Conservation (phyloP, 2,797 vertebrate species). For the Falco berigora region DNA sequence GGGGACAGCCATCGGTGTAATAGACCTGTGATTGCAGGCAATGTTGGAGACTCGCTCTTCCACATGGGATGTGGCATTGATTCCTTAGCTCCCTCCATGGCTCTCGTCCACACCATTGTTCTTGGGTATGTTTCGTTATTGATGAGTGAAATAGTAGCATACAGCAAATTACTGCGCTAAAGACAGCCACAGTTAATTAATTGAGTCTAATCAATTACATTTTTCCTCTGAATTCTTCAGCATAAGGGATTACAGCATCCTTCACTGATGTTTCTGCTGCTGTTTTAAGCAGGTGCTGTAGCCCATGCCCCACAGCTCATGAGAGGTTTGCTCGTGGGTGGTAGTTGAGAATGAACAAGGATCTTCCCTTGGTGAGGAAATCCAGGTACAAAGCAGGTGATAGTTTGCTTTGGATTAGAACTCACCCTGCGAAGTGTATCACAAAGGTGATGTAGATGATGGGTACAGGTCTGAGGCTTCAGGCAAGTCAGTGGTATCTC, state of each 20-base stretch:
- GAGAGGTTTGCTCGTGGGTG: background rate
- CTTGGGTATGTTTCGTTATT: background rate
- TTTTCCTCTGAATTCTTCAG: background rate
- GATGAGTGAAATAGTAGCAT: background rate
- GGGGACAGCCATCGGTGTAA: background rate
- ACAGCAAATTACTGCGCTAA: background rate
- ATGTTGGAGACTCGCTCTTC: background rate
- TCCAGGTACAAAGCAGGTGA: background rate
- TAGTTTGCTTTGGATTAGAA: background rate
- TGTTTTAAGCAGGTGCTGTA: background rate
- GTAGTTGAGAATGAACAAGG: background rate
- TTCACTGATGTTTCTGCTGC: background rate
- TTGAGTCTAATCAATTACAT: background rate
- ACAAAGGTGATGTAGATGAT: background rate
- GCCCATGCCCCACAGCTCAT: background rate
- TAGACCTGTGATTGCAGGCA: fast-evolving
- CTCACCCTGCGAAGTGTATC: background rate
- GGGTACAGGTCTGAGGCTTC: background rate
- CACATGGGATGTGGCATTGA: fast-evolving
- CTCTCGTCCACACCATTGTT: background rate
- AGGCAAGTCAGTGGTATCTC: background rate
- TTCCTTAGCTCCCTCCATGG: background rate
- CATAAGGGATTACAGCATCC: background rate
- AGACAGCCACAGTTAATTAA: background rate
- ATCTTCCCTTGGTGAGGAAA: background rate